Evolutionary conservation across 2,888 invertebrate genomes (phyloP).

Genomic region (Lypha dubia): DNA sequence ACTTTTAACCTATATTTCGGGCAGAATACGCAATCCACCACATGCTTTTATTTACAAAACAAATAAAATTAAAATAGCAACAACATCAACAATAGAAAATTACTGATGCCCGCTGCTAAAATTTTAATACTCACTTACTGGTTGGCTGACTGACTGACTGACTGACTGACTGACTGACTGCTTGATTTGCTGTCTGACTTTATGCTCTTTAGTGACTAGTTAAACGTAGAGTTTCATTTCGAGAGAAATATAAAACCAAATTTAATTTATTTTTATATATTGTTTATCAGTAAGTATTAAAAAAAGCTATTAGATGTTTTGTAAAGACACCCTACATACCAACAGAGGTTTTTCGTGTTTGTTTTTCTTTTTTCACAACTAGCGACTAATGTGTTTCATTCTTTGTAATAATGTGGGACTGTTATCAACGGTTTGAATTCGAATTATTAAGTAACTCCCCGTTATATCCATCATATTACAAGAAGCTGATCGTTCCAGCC

Average conservation of each 20-base stretch:
- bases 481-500: too few species aligned
- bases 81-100: constrained; percentile 24
- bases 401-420: too few species aligned
- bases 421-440: too few species aligned
- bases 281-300: constrained; percentile 39
- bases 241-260: neutral
- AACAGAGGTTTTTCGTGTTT: too few species aligned
- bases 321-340: neutral
- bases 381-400: too few species aligned
- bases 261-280: constrained; percentile 20
- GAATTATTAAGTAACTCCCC: too few species aligned
- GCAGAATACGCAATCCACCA: constrained; percentile 66
- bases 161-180: constrained; percentile 26
- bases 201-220: constrained; percentile 56
- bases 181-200: constrained; percentile 25
- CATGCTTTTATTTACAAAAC: constrained; percentile 79
- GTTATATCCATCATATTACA: too few species aligned
- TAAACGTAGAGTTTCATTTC: constrained; percentile 51
- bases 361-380: too few species aligned
- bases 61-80: constrained; percentile 47
- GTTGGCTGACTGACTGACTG: neutral
- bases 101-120: constrained; percentile 45
- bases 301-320: neutral
- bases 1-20: constrained; percentile 80
- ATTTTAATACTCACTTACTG: constrained; percentile 33